Conservation (phyloP, 2,888 invertebrate genomes). For the Junonia oenone region DNA sequence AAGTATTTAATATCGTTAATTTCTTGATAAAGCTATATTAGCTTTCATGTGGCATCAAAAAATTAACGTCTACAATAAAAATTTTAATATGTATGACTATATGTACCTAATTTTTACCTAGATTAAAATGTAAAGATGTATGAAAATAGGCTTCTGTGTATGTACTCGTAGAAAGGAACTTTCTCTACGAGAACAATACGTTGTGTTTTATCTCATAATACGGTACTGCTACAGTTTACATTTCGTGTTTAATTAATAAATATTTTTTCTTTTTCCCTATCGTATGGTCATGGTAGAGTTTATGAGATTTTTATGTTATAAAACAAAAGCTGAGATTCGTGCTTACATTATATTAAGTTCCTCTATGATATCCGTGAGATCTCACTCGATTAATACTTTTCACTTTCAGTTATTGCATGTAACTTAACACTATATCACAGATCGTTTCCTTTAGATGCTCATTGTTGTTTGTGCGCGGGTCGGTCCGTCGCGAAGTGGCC, state of each 20-base stretch:
- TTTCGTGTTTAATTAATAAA: neutral
- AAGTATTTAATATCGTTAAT: too few species aligned
- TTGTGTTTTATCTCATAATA: neutral
- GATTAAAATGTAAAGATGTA: neutral
- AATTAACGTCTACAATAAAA: too few species aligned
- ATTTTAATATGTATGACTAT: neutral
- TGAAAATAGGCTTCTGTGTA: neutral
- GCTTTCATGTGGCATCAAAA: too few species aligned
- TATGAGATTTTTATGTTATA: neutral
- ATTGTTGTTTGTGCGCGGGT: conserved; percentile 44
- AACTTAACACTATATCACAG: conserved; percentile 75
- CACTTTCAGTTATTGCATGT: conserved; percentile 40
- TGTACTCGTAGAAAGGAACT: conserved; percentile 17
- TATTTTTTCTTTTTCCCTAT: neutral
- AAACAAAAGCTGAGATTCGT: conserved; percentile 10
- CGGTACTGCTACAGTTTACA: neutral
- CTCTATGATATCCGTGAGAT: conserved; percentile 9
- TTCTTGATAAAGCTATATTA: too few species aligned
- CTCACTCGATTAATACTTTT: conserved; percentile 14
- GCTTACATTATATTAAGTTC: conserved; percentile 12
- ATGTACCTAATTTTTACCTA: too few species aligned
- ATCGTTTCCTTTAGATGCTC: conserved; percentile 62
- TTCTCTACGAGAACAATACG: conserved; percentile 21
- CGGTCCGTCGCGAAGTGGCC: conserved; percentile 46
- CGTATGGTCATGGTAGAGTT: neutral